Evolutionary conservation across 1,140 invertebrate species (phyloP), one percentile per base, ranked within the genome.

Genomic region (Mactra quadrangularis): DNA sequence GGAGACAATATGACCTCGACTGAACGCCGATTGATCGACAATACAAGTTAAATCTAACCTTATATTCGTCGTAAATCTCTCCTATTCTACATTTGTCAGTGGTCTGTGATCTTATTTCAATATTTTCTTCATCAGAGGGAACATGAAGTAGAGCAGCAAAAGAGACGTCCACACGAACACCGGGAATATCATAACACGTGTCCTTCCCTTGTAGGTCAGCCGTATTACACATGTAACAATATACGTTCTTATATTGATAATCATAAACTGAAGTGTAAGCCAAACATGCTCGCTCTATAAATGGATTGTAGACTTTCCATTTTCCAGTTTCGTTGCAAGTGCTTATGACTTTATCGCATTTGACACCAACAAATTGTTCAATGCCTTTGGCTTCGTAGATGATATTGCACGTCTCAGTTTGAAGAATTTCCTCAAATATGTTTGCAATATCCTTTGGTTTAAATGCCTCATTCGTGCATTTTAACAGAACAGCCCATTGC

Each of bases 191-290:
- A 1, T 9, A 2, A 47, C 62, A 66, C n/a, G 22, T 7, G 11
- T 3, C 22, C 17, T 33, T 33, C 19, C 11, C 62, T 4, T 17
- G 1, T 6, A n/a, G 15, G 7, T 66, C 62, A 47, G 27, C 29
- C 11, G 62, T 25, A 17, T 66, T 66, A 47, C 62, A 66, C 25
- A 66, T 13, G 22, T 66, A 66, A 22, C 62, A 66, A 38, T 45
- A 66, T 7, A 66, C 62, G 25, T 66, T 66, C 22, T 25, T 66
- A 38, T 66, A 66, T 9, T 27, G 7, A 38, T 41, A 47, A 17
- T 66, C 25, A 25, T 25, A 66, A 1, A 66, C 41, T 1, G 35
- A 41, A 1, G 62, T 45, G 41, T 66, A 66, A 4, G 62, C 35
- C 1, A 27, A 25, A 27, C 62, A 66, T 6, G 29, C 62, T 22